Base-by-base conservation (phyloP, 2,888 invertebrate species). In the Cephus pygmeus region DNA sequence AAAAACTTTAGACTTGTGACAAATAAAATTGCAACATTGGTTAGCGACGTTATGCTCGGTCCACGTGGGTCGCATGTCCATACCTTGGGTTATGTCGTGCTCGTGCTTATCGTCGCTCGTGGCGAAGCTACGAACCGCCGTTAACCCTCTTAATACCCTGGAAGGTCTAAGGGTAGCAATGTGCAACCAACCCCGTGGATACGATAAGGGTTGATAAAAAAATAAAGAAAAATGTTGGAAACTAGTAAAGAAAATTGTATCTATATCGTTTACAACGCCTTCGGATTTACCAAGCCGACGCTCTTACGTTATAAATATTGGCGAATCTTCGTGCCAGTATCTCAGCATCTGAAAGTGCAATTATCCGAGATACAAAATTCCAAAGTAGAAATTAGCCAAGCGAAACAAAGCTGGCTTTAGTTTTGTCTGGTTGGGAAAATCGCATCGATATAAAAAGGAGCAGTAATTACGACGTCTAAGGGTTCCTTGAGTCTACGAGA, bases 311-410 rank as follows among this genome's bases (percentile, higher is more conserved):
- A 40, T 15, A 40, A 40, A 4, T 15, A 15, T 40, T 15, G 40
- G 40, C 15, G 6, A 40, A 15, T 15, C 40, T 15, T 1, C 4
- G 40, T 15, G 15, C 4, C 15, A 9, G 1, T 30, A 4, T 74
- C 74, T 30, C 36, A 4, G n/a, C 0, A 35, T 31, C 36, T 74
- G 4, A 40, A 15, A 74, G n/a, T 36, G 71, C 12, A 69, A 15
- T 69, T 75, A 36, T 31, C 69, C 31, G 36, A 33, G 33, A 9
- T 33, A 75, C 33, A 31, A 75, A 77, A 69, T 77, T 36, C 75
- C 15, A 34, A 69, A 40, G 71, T 30, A 77, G 78, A 78, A 81
- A 81, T 81, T 81, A 81, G 79, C 80, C 78, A 73, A 78, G 79
- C 79, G 81, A 79, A 77, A 81, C 76, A 78, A 79, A 80, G 75